Evolutionary conservation across 2,888 invertebrate genomes (phyloP), one percentile per base, ranked within the genome.

Genomic region (Andricus curvator): DNA sequence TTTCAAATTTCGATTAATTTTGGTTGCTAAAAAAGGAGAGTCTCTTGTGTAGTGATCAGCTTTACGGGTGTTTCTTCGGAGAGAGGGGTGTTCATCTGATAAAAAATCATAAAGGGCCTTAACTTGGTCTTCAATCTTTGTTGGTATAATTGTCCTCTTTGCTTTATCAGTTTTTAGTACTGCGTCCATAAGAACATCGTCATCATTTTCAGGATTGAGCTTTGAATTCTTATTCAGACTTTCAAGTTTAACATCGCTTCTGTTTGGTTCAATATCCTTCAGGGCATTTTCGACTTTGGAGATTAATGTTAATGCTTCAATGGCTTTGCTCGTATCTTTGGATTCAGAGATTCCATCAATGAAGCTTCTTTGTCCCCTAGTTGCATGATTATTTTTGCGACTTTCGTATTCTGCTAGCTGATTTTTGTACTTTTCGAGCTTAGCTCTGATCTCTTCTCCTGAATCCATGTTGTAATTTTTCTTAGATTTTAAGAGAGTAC

Each of bases 351-450:
- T 22, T 66, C 64, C 79, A 15, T 77, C 51, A 8, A 6, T 9
- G n/a, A 25, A 25, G 5, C 25, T 29, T 17, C 29, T 25, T 62
- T 62, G 15, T 17, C 62, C 15, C 25, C 62, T 17, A 4, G 64
- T 15, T 48, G 82, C 76, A 20, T 70, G 37, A 37, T 79, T 82
- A 13, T 79, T 85, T 41, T 84, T 87, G 51, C 78, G 68, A 25
- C 76, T 82, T 78, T 83, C 84, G 70, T 85, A 87, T 60, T 88
- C 84, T 17, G 70, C 79, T 76, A 89, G 80, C 1, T 84, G 88
- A 74, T 84, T 86, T 74, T 87, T 89, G 80, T 90, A 90, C 64
- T 85, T 85, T 51, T 85, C 83, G 20, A 89, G 80, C 78, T 87
- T 89, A 0, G 85, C 82, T 13, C 85, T 84, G 20, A 89, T 85